Evolutionary conservation across 1,140 invertebrate genomes (phyloP).

Genomic region (Penaeus vannamei): DNA sequence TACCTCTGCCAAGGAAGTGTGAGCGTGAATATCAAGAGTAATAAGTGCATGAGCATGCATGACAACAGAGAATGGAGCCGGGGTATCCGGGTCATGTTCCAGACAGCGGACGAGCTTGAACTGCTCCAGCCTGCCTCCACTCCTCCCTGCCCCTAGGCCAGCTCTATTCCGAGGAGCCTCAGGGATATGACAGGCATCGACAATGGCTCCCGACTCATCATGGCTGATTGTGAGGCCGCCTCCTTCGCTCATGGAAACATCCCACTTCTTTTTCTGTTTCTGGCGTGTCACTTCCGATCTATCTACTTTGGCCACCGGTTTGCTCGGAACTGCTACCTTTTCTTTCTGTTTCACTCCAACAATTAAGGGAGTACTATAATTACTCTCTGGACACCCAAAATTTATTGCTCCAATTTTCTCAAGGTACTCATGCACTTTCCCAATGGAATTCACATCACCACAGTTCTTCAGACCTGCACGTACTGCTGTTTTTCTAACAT

Average conservation of each 20-base stretch:
- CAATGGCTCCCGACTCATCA: conserved; percentile 75
- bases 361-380: conserved; percentile 59
- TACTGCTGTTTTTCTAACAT: conserved; percentile 77
- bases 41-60: conserved; percentile 77
- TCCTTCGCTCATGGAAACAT: conserved; percentile 69
- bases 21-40: conserved; percentile 81
- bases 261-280: conserved; percentile 67
- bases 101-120: conserved; percentile 75
- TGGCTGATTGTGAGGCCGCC: conserved; percentile 79
- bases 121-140: conserved; percentile 67
- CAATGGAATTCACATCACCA: conserved; percentile 79
- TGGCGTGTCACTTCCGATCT: conserved; percentile 64
- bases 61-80: conserved; percentile 77
- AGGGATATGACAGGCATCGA: conserved; percentile 71
- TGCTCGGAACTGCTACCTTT: conserved; percentile 37
- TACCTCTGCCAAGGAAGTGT: conserved; percentile 79
- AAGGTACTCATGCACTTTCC: conserved; percentile 77
- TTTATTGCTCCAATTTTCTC: conserved; percentile 80
- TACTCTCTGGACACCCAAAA: conserved; percentile 77
- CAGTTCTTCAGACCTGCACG: conserved; percentile 77
- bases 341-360: conserved; percentile 48
- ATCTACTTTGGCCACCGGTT: conserved; percentile 61
- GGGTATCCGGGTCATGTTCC: conserved; percentile 74
- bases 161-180: conserved; percentile 69
- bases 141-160: conserved; percentile 37